phyloP scores from a whole-genome alignment of 2,888 invertebrate genomes.

The Volucella bombylans region DNA sequence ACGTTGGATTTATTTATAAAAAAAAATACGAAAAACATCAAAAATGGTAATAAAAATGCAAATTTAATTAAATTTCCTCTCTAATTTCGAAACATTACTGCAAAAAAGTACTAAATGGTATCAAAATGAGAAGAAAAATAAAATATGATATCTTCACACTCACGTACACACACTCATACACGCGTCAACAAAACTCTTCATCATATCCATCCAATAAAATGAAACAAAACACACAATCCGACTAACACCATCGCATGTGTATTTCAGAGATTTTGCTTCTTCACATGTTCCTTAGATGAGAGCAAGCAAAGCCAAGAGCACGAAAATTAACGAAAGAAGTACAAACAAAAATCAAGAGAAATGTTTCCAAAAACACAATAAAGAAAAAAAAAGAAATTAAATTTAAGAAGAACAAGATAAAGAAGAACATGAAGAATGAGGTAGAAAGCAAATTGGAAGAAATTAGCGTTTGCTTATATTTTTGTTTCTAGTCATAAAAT shows the following conservation, averaged over 20 bases:
- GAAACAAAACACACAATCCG: slow-evolving; percentile 22
- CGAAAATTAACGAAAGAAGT: slow-evolving; percentile 29
- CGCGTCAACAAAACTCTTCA: neutral
- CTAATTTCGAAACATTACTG: slow-evolving; percentile 61
- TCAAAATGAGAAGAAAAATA: slow-evolving; percentile 31
- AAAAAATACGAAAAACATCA: neutral
- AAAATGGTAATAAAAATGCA: slow-evolving; percentile 55
- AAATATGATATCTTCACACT: slow-evolving; percentile 10
- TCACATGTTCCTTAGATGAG: slow-evolving; percentile 38
- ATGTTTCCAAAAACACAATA: slow-evolving; percentile 21
- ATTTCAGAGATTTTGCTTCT: slow-evolving; percentile 47
- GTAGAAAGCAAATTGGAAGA: slow-evolving; percentile 48
- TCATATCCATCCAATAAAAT: slow-evolving; percentile 6
- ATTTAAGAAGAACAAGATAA: slow-evolving; percentile 26
- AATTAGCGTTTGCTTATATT: slow-evolving; percentile 62
- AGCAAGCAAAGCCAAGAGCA: slow-evolving; percentile 50
- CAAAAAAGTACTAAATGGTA: slow-evolving; percentile 67
- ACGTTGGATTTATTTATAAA: neutral
- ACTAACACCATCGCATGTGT: neutral
- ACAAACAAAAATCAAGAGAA: slow-evolving; percentile 13
- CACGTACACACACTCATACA: slow-evolving; percentile 42
- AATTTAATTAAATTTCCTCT: slow-evolving; percentile 68
- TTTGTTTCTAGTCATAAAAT: slow-evolving; percentile 11
- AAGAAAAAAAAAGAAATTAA: slow-evolving; percentile 65
- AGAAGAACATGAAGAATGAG: slow-evolving; percentile 35